Base-by-base conservation (phyloP, 2,113 vertebrate genomes). In the Erpornis zantholeuca region DNA sequence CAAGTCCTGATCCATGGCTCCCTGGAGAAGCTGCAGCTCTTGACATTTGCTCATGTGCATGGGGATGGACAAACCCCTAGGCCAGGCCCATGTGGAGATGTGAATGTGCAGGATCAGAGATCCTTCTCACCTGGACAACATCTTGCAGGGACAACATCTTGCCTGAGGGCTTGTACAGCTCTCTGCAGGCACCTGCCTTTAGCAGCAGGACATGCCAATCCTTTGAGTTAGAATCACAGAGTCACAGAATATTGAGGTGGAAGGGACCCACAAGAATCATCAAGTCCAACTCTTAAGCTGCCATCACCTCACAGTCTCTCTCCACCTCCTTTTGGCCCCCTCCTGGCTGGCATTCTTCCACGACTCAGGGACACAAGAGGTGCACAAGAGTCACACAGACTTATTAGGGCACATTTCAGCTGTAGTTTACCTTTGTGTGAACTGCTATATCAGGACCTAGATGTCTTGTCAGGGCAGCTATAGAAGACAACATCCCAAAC, bases 91-190 rank as follows among this genome's bases (percentile, higher is more conserved):
- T 5, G 7, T 12, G 14, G n/a, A 86, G 20, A 64, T 0, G 1
- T 10, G 0, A 1, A 56, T 3, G 1, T 52, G 20, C 9, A 90
- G 45, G 11, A 71, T 7, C 25, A 70, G 35, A 10, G 3, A 65
- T 27, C 6, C 5, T 14, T 83, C 25, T 38, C 2, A 1, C 36
- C 36, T 49, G 6, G 38, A 38, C 38, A 38, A 38, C 38, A 38
- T 38, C 38, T 38, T n/a, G 5, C 0, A 0, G 28, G 23, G 11
- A 2, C 16, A 33, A 10, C 19, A 12, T 31, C 35, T 76, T 13
- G 1, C 10, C 45, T 56, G 52, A 57, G 8, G 38, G 7, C 6
- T 66, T 25, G 25, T 22, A 18, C 25, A 27, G 17, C 24, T 76
- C 31, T 35, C 52, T 50, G 31, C 16, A 49, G 25, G 36, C 16